phyloP scores from a whole-genome alignment of 2,797 vertebrate genomes.

The Rhadinocentrus ornatus region DNA sequence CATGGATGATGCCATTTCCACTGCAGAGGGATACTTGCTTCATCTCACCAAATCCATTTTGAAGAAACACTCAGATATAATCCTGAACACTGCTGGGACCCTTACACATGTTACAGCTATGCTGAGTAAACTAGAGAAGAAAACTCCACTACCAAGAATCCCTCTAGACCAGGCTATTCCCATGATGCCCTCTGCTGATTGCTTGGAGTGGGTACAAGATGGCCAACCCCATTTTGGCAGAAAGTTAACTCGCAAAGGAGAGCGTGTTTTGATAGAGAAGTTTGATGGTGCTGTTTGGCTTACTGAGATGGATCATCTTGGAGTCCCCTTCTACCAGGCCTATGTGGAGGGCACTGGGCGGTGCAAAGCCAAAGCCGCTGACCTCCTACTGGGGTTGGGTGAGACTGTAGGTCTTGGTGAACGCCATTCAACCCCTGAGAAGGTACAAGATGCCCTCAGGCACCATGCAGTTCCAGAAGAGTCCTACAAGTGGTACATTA shows the following conservation, averaged over 20 bases:
- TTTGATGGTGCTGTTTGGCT: slow-evolving; percentile 83
- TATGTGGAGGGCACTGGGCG: slow-evolving; percentile 77
- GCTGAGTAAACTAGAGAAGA: slow-evolving; percentile 73
- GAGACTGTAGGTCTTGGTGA: slow-evolving; percentile 86
- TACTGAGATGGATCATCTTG: slow-evolving; percentile 86
- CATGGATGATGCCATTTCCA: slow-evolving; percentile 81
- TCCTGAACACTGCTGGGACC: slow-evolving; percentile 77
- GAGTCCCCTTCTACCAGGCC: slow-evolving; percentile 86
- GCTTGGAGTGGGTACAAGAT: slow-evolving; percentile 83
- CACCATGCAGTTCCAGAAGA: slow-evolving; percentile 83
- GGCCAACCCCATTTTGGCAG: slow-evolving; percentile 82
- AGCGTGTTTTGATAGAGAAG: slow-evolving; percentile 79
- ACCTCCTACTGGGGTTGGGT: slow-evolving; percentile 85
- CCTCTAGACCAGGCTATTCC: slow-evolving; percentile 81
- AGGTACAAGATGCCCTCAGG: slow-evolving; percentile 80
- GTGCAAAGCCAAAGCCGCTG: slow-evolving; percentile 83
- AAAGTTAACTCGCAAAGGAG: slow-evolving; percentile 85
- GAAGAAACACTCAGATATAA: slow-evolving; percentile 78
- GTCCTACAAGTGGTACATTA: slow-evolving; percentile 85
- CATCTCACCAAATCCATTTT: slow-evolving; percentile 81
- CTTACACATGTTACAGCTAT: slow-evolving; percentile 74
- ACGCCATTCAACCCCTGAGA: slow-evolving; percentile 80
- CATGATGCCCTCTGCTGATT: slow-evolving; percentile 83
- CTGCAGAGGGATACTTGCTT: slow-evolving; percentile 81
- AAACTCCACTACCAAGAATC: slow-evolving; percentile 75